Evolutionary conservation across 2,888 invertebrate genomes (phyloP).

Genomic region (Sphinx pinastri): DNA sequence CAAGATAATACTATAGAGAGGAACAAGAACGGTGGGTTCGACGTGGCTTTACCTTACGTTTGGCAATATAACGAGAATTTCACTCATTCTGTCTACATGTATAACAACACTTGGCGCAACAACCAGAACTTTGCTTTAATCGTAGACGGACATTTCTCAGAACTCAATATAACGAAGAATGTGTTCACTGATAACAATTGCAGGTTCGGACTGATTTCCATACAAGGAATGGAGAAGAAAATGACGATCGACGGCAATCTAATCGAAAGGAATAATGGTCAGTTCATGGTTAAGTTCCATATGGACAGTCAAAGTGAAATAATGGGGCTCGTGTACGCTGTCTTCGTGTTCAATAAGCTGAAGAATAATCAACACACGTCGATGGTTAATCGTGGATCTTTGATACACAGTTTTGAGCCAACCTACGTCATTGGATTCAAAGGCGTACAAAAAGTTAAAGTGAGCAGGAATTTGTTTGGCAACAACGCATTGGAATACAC

Average conservation of each 20-base stretch:
- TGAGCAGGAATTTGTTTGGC: constrained; percentile 94
- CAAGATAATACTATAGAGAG: constrained; percentile 94
- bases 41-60: constrained; percentile 95
- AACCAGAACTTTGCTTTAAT: constrained; percentile 93
- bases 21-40: constrained; percentile 94
- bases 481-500: constrained; percentile 94
- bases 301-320: constrained; percentile 97
- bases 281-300: constrained; percentile 93
- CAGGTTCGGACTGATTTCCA: constrained; percentile 89
- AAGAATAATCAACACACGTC: constrained; percentile 86
- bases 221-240: constrained; percentile 98
- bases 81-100: constrained; percentile 94
- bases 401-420: constrained; percentile 80
- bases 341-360: constrained; percentile 90
- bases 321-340: constrained; percentile 91
- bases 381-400: constrained; percentile 60
- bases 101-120: constrained; percentile 93
- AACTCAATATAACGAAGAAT: constrained; percentile 93
- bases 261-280: constrained; percentile 91
- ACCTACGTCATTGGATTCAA: constrained; percentile 95
- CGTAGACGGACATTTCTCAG: constrained; percentile 97
- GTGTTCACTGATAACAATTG: constrained; percentile 94
- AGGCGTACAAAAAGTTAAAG: constrained; percentile 96
- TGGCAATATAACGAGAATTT: constrained; percentile 98
- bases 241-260: constrained; percentile 92